phyloP scores from a whole-genome alignment of 2,113 vertebrate species.

The Paramisgurnus dabryanus region DNA sequence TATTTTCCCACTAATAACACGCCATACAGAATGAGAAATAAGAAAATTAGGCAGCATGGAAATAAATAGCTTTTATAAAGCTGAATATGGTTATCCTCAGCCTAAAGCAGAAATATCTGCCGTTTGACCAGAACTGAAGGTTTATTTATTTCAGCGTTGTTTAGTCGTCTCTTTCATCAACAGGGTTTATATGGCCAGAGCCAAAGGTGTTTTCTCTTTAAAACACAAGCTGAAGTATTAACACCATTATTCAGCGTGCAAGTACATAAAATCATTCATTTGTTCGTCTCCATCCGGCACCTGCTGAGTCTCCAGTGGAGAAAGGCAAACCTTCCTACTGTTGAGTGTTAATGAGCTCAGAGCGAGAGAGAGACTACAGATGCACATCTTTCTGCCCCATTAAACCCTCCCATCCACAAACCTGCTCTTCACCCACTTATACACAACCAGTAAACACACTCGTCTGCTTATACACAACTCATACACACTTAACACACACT shows the following conservation, averaged over 20 bases:
- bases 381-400: conserved; percentile 25
- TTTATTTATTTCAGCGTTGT: neutral
- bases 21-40: neutral
- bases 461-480: too few species aligned
- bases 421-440: conserved; percentile 1
- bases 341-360: conserved; percentile 35
- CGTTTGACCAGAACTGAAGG: neutral
- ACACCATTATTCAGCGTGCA: conserved; percentile 11
- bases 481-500: too few species aligned
- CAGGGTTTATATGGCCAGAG: neutral
- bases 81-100: neutral
- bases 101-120: neutral
- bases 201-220: neutral
- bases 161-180: neutral
- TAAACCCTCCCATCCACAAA: conserved; percentile 24
- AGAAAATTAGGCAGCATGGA: neutral
- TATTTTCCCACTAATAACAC: neutral
- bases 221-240: neutral
- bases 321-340: conserved; percentile 29
- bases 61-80: neutral
- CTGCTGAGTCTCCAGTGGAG: conserved; percentile 17
- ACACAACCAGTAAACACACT: neutral
- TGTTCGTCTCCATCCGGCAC: neutral
- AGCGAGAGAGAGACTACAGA: conserved; percentile 3
- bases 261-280: conserved; percentile 18